Evolutionary conservation across 2,888 invertebrate species (phyloP).

Genomic region (Portevinia maculata): DNA sequence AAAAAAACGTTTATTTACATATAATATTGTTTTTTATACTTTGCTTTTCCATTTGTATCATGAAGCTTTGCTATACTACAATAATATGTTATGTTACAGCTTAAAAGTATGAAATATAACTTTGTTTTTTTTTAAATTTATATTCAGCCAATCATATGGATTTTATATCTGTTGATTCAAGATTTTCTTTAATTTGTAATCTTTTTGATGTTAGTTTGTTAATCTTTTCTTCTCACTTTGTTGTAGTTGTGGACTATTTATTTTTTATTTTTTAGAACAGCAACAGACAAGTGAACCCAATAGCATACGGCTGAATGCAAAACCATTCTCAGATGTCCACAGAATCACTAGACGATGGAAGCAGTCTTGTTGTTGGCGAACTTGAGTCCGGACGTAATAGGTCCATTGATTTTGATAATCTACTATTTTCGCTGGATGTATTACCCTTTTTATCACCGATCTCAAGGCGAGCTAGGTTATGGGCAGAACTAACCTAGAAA

Average conservation of each 20-base stretch:
- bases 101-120: slow-evolving; percentile 21
- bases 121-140: slow-evolving; percentile 23
- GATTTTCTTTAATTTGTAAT: slow-evolving; percentile 3
- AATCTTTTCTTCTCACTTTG: background rate
- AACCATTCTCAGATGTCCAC: slow-evolving; percentile 75
- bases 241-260: background rate
- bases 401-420: slow-evolving; percentile 76
- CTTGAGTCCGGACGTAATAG: slow-evolving; percentile 77
- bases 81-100: slow-evolving; percentile 28
- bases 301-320: slow-evolving; percentile 68
- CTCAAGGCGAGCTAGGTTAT: slow-evolving; percentile 80
- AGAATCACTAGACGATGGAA: slow-evolving; percentile 70
- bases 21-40: slow-evolving; percentile 12
- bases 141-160: slow-evolving; percentile 69
- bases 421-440: slow-evolving; percentile 59
- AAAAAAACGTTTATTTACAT: slow-evolving; percentile 55
- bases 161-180: slow-evolving; percentile 50
- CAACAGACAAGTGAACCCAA: slow-evolving; percentile 70
- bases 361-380: slow-evolving; percentile 73
- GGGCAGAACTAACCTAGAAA: slow-evolving; percentile 81
- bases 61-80: slow-evolving; percentile 46
- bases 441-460: slow-evolving; percentile 75
- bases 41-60: slow-evolving; percentile 11
- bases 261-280: slow-evolving; percentile 22
- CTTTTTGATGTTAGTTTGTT: background rate